Base-by-base conservation (phyloP, 2,888 invertebrate species). In the Ormyrus rosae region DNA sequence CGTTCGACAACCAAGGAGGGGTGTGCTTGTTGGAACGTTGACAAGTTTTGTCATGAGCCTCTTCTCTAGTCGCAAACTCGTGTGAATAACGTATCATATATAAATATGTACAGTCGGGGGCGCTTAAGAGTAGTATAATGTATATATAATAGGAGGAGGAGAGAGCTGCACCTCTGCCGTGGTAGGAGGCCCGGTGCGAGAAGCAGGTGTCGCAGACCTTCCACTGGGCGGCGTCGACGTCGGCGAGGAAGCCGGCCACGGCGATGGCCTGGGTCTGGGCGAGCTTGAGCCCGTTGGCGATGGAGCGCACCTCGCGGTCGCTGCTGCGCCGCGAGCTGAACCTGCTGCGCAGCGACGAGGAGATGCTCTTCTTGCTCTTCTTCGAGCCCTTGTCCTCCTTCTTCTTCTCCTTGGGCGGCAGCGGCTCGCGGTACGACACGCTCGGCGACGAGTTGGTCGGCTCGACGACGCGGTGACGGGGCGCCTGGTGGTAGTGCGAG, bases 261-360 rank as follows among this genome's bases (percentile, higher is more conserved):
- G 95, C 95, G 93, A 95, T 94, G 80, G 94, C 94, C 91, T 95
- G 94, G 75, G 93, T 93, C 91, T 95, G 95, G 84, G 94, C 94
- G 86, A 95, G 91, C 89, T 94, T 94, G 84, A 95, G 91, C 80
- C 95, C 95, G 88, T 94, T 94, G 82, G 94, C 94, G 84, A 95
- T 93, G 87, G 92, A 94, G 89, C 91, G n/a, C 6, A 34, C 46
- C 78, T 80, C 50, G 81, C 80, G 19, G 69, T 65, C 73, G 53
- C 81, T 71, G 69, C 34, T 77, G 9, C 80, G 56, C 9, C 78
- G 10, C 46, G 81, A 51, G 72, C 83, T 75, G 78, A 83, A 81
- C 53, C 78, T 61, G 64, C 81, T 82, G 60, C 84, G 82, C 63
- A 81, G 72, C 74, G 78, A 81, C 63, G 67, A 64, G n/a, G 69